A percentile compares a stretch with the other conserved stretches of the same genome.
These are phyloP conservation scores for Drosophila nasuta DNA, from an alignment of 1,140 invertebrate species.

Conservation along the genomic window DNA sequence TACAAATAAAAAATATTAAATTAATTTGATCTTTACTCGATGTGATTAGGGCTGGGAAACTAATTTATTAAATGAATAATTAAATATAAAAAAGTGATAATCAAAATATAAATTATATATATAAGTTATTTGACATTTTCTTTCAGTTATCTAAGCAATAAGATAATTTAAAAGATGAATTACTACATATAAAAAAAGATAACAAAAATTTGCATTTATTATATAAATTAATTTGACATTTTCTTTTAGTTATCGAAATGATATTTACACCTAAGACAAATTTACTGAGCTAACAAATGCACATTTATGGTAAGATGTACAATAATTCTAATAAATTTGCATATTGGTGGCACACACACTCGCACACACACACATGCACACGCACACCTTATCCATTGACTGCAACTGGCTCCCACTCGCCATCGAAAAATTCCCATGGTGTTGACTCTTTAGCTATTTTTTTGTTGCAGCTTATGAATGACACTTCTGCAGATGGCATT, in stretches of 20 bases:
- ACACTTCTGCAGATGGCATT: constrained; percentile 69
- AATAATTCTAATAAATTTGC: constrained; percentile 18
- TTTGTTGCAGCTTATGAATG: constrained; percentile 44
- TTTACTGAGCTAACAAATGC: background rate
- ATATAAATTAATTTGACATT: no score
- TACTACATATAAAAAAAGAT: no score
- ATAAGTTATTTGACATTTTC: no score
- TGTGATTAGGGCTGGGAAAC: no score
- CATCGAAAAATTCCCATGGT: constrained; percentile 71
- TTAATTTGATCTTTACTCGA: no score
- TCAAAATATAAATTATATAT: no score
- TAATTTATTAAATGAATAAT: no score
- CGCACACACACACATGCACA: constrained; percentile 26
- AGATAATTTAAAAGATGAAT: no score
- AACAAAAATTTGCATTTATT: no score
- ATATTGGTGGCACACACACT: constrained; percentile 20
- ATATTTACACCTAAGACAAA: background rate
- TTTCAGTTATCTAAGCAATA: no score
- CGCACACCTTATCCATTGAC: constrained; percentile 54
- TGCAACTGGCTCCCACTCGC: constrained; percentile 70
- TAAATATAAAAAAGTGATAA: no score
- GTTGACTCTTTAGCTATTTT: constrained; percentile 25
- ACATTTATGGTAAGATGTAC: background rate
- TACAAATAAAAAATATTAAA: no score
- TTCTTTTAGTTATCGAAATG: background rate